Base-by-base conservation (phyloP, 2,797 vertebrate species). In the Tolypeutes matacus region DNA sequence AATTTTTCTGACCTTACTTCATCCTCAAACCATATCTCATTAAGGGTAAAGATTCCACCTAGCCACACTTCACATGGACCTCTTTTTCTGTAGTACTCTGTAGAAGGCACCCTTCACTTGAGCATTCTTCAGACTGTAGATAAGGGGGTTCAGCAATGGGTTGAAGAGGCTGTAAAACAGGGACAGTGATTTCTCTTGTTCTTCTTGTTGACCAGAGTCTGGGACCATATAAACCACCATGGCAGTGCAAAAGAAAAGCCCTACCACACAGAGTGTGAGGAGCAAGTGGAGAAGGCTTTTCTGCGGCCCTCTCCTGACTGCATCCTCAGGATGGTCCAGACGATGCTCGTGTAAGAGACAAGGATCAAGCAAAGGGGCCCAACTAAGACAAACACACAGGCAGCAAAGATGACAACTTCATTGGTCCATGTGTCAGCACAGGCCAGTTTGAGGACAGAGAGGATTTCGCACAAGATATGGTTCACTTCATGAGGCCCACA, bases 231-330 rank as follows among this genome's bases (percentile, higher is more conserved):
- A 95, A 56, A 83, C 86, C 7, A 89, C 58, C 58, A 96, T 86
- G 58, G 73, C 95, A 0, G 93, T 95, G 34, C 87, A 56, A 25
- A 95, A 96, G 46, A 96, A 86, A 25, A 97, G 92, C 4, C 93
- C 92, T 12, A 96, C 85, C 21, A 96, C 93, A 88, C 93, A 85
- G 11, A 96, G n/a, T 96, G 96, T 20, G 91, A 97, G 34, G 95
- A 95, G 10, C 94, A 96, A 25, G 96, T 96, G 23, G 93, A 96
- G 77, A 97, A 97, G 17, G 83, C 88, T 87, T 97, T 96, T 3
- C n/a, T 76, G 20, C 51, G 72, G 3, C 93, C 69, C 8, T 85
- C 84, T 4, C 53, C 20, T 23, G 96, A 95, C 56, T 13, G 72
- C 42, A 96, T 96, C 39, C 51, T 93, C n/a, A 97, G 49, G 27